Evolutionary conservation across 2,113 vertebrate genomes (phyloP), one percentile per base, ranked within the genome.

Genomic region (Melierax canorus): DNA sequence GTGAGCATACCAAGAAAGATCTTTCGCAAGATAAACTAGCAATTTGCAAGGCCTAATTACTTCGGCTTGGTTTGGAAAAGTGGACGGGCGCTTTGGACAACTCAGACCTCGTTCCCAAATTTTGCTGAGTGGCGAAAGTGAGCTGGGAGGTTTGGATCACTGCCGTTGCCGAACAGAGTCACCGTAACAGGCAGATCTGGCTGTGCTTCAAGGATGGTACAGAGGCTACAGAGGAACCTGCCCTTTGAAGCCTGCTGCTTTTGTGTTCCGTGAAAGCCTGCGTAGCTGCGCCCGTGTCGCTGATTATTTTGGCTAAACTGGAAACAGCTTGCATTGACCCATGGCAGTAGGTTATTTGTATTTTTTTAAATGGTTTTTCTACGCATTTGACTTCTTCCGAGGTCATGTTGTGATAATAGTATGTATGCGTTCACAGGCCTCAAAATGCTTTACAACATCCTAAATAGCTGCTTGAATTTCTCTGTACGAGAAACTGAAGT

Each of bases 231-330:
- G 55, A 78, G 86, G 6, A 41, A 38, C 30, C 76, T 63, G 27
- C 15, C 18, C 48, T 66, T 62, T 50, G 85, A 36, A 87, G 41
- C 60, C 60, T 63, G 60, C 73, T 69, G 68, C 50, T 81, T 50
- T 58, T 13, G 0, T 11, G 43, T 36, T 36, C 46, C 41, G 7
- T 55, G 50, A 29, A 59, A 53, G 43, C 26, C 58, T 13, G 55
- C 16, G 59, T 9, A 39, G 30, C 36, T 50, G 17, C 0, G 0
- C 27, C 69, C 4, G 0, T 10, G 12, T 21, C 0, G 0, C 45
- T 26, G 59, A 13, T 72, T 45, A 7, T 67, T 91, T 59, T n/a
- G 38, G 24, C 50, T 53, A 9, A 34, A 6, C 77, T 86, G 62
- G 53, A 58, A 92, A 76, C 19, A 9, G 41, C 58, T 46, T 11